A percentile compares a stretch with the other conserved stretches of the same genome.
Conservation (phyloP, 2,888 invertebrate species). For the Phasia obesa region DNA sequence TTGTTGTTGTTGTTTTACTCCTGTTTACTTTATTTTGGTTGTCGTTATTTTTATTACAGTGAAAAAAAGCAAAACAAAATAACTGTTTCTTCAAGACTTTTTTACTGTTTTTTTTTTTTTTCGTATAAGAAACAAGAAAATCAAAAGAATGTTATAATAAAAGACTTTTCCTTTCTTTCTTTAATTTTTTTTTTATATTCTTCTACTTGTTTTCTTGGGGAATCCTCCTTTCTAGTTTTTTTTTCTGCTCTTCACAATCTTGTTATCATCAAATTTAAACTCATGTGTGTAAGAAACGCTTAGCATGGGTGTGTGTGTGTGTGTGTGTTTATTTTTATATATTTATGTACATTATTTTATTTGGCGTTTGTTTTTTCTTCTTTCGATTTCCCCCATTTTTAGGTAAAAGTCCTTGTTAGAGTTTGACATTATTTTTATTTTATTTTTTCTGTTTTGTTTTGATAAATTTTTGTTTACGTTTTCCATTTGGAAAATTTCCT, state of each 20-base stretch:
- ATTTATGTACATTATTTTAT: not conserved
- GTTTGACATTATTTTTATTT: constrained; percentile 42
- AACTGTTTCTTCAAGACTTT: constrained; percentile 38
- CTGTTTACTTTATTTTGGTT: constrained; percentile 35
- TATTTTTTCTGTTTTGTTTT: constrained; percentile 38
- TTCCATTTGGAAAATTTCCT: not conserved
- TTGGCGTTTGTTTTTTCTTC: not conserved
- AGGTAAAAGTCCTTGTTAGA: constrained; percentile 38
- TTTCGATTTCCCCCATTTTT: constrained; percentile 18
- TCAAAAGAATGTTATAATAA: constrained; percentile 34
- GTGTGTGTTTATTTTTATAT: constrained; percentile 14
- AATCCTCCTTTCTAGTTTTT: constrained; percentile 38
- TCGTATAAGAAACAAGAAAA: constrained; percentile 7
- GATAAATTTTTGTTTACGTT: constrained; percentile 31
- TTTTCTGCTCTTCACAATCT: constrained; percentile 24
- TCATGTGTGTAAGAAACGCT: constrained; percentile 36
- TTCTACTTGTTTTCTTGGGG: constrained; percentile 33
- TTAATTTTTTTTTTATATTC: constrained; percentile 7
- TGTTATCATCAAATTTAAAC: constrained; percentile 44
- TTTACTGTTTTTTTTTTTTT: not conserved
- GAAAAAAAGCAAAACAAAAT: constrained; percentile 2
- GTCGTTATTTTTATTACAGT: constrained; percentile 26
- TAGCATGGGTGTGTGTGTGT: not conserved
- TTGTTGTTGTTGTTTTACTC: constrained; percentile 26
- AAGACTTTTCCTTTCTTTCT: constrained; percentile 55